phyloP scores from a whole-genome alignment of 2,888 invertebrate species.

The Pristionchus fissidentatus region DNA sequence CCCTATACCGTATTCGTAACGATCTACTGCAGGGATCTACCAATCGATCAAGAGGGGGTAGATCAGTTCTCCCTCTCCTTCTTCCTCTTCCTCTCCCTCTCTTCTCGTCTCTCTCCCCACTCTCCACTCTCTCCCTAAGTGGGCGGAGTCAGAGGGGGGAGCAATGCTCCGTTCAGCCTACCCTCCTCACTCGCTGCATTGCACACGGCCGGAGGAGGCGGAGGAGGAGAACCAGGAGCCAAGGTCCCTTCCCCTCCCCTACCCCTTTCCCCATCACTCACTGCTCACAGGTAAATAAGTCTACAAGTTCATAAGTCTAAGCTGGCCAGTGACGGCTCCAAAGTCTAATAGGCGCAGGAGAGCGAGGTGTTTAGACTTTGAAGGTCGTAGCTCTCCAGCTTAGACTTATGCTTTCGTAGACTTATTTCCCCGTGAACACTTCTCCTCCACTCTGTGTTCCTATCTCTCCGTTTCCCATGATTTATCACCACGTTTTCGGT shows the following conservation, averaged over 20 bases:
- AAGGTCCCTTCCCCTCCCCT: neutral
- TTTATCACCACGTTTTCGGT: neutral
- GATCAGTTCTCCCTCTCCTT: neutral
- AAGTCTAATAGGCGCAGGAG: too few relatives aligned
- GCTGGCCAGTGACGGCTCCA: too few relatives aligned
- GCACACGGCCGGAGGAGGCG: neutral
- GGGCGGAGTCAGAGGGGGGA: slow-evolving; percentile 5
- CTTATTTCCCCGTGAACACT: too few relatives aligned
- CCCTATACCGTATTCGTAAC: neutral
- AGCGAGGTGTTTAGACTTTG: too few relatives aligned
- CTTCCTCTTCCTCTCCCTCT: neutral
- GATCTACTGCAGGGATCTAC: neutral
- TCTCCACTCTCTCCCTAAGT: slow-evolving; percentile 7
- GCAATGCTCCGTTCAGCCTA: slow-evolving; percentile 40
- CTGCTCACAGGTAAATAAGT: too few relatives aligned
- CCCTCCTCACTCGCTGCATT: slow-evolving; percentile 36
- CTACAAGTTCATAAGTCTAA: too few relatives aligned
- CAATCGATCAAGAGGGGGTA: slow-evolving; percentile 17
- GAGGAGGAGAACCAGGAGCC: neutral
- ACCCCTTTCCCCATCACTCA: neutral
- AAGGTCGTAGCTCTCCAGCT: too few relatives aligned
- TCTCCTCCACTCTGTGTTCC: too few relatives aligned
- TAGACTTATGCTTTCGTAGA: too few relatives aligned
- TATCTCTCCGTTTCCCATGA: neutral
- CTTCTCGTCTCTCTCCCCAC: neutral